These are phyloP conservation scores for Plusia festucae DNA, from an alignment of 2,888 invertebrate genomes.

Conservation along the genomic window DNA sequence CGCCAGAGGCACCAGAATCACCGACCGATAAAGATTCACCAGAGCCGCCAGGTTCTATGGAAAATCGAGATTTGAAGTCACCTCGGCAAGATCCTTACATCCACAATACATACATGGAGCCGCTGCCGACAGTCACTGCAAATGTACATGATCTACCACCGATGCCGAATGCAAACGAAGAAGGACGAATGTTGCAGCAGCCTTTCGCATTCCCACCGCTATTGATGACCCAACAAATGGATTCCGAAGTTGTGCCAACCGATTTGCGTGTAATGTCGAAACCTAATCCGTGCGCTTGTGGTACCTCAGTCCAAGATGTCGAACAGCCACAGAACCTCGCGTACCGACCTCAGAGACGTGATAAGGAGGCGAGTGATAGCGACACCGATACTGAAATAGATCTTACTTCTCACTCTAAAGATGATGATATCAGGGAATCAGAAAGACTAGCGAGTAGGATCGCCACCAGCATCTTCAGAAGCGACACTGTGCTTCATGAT, in stretches of 20 bases:
- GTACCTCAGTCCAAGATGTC: conserved; percentile 60
- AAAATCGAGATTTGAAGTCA: conserved; percentile 78
- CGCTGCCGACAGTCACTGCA: conserved; percentile 63
- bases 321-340: conserved; percentile 83
- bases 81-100: conserved; percentile 79
- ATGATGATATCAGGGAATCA: conserved; percentile 84
- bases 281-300: conserved; percentile 78
- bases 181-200: conserved; percentile 77
- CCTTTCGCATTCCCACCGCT: conserved; percentile 78
- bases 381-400: conserved; percentile 87
- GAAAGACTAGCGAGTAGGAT: conserved; percentile 82
- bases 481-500: conserved; percentile 83
- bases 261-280: conserved; percentile 80
- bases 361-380: conserved; percentile 76
- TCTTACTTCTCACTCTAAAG: conserved; percentile 86
- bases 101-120: conserved; percentile 74
- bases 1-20: conserved; percentile 82
- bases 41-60: conserved; percentile 72
- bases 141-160: conserved; percentile 74
- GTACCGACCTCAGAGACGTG: conserved; percentile 72
- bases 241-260: conserved; percentile 78
- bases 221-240: conserved; percentile 77
- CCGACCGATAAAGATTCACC: conserved; percentile 82
- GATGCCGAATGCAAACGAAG: conserved; percentile 74
- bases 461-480: conserved; percentile 84